phyloP scores from a whole-genome alignment of 2,888 invertebrate species.

The Leptopilina syphax region DNA sequence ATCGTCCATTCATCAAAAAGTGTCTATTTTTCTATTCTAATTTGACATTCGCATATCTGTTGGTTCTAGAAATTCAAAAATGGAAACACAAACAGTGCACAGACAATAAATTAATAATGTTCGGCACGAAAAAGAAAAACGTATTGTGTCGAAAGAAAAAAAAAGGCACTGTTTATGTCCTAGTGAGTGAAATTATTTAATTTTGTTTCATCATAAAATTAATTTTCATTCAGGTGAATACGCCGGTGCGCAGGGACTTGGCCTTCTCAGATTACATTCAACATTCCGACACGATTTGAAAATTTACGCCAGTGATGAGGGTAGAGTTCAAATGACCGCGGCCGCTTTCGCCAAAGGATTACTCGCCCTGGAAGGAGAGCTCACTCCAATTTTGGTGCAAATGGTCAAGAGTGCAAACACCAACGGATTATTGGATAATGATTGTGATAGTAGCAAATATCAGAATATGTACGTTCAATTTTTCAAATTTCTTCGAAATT shows the following conservation, averaged over 20 bases:
- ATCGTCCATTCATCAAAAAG: conserved; percentile 24
- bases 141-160: conserved; percentile 6
- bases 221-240: conserved; percentile 82
- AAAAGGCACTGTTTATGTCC: conserved; percentile 25
- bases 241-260: conserved; percentile 96
- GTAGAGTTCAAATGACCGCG: conserved; percentile 99
- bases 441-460: conserved; percentile 97
- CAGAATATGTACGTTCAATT: conserved; percentile 89
- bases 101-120: neutral
- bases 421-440: conserved; percentile 97
- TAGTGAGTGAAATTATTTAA: conserved; percentile 7
- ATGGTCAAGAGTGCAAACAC: conserved; percentile 99
- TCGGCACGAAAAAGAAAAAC: neutral
- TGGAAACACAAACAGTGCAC: conserved; percentile 11
- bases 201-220: conserved; percentile 35
- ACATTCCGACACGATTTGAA: conserved; percentile 99
- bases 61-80: neutral
- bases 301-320: conserved; percentile 99
- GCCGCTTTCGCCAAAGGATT: conserved; percentile 99
- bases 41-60: neutral
- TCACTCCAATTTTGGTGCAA: conserved; percentile 98
- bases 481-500: neutral
- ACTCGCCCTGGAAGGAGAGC: conserved; percentile 97
- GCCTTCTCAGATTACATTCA: conserved; percentile 95
- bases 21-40: neutral